Percentiles rank a stretch among this genome's conserved stretches.
These are phyloP conservation scores for Cactoblastis cactorum DNA, from an alignment of 2,888 invertebrate genomes.

Conservation along the genomic window DNA sequence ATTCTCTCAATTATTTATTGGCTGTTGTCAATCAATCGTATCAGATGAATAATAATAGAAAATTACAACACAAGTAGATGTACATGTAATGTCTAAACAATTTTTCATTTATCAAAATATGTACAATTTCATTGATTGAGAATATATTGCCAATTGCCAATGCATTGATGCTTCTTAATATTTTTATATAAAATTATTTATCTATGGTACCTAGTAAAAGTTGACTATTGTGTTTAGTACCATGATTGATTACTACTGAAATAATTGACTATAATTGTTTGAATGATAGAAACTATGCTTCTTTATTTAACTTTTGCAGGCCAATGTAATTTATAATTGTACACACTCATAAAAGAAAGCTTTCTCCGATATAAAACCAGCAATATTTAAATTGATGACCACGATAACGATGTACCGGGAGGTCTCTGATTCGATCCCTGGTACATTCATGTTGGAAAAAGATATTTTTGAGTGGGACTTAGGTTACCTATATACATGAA, in stretches of 20 bases:
- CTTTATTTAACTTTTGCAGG: no score
- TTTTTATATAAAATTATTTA: not conserved
- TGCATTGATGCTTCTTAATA: not conserved
- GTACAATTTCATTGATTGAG: not conserved
- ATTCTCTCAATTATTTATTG: not conserved
- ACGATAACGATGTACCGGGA: no score
- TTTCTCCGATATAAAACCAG: not conserved
- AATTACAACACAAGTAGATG: not conserved
- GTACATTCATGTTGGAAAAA: not conserved
- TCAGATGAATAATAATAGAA: constrained; percentile 2
- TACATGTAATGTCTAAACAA: not conserved
- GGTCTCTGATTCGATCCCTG: no score
- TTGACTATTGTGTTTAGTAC: not conserved
- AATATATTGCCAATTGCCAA: not conserved
- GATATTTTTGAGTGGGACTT: not conserved
- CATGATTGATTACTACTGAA: not conserved
- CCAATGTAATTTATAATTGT: not conserved
- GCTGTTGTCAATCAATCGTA: not conserved
- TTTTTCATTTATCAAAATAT: not conserved
- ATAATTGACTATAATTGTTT: not conserved
- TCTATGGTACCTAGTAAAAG: not conserved
- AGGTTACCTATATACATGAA: no score
- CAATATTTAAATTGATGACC: no score
- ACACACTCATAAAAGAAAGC: not conserved
- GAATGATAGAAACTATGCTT: no score